These are phyloP conservation scores for Scaptomyza reducta DNA, from an alignment of 2,888 invertebrate species.

Conservation along the genomic window DNA sequence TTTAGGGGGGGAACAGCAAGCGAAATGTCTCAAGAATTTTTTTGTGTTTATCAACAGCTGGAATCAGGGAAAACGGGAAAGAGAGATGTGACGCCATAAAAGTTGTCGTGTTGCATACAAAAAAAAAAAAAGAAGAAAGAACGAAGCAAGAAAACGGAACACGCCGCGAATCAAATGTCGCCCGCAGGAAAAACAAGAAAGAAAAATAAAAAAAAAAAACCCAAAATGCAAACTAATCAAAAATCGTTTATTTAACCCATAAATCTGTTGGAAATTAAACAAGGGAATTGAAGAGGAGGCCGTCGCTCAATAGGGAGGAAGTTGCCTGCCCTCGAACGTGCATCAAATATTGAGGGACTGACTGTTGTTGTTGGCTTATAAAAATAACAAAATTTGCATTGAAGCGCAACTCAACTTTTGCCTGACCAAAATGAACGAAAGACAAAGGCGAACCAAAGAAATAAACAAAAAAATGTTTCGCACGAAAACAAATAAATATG, in stretches of 20 bases:
- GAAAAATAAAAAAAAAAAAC: slow-evolving; percentile 12
- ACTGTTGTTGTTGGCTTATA: slow-evolving; percentile 7
- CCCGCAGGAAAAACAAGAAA: slow-evolving; percentile 45
- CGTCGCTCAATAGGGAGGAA: too few species aligned
- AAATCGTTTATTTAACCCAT: slow-evolving; percentile 77
- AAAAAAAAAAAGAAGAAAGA: not conserved
- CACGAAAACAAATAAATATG: slow-evolving; percentile 62
- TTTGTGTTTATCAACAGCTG: slow-evolving; percentile 39
- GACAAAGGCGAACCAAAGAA: slow-evolving; percentile 51
- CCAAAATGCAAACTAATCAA: slow-evolving; percentile 59
- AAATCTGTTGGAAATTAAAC: slow-evolving; percentile 61
- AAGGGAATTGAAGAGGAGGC: slow-evolving; percentile 28
- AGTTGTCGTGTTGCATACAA: slow-evolving; percentile 13
- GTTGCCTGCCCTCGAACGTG: slow-evolving; percentile 57
- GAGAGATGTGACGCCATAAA: slow-evolving; percentile 41
- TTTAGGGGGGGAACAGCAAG: slow-evolving; percentile 3
- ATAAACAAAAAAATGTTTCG: slow-evolving; percentile 73
- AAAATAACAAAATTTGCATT: slow-evolving; percentile 60
- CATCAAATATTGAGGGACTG: slow-evolving; percentile 62
- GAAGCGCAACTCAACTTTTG: slow-evolving; percentile 43
- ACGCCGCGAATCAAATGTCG: slow-evolving; percentile 38
- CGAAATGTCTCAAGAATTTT: slow-evolving; percentile 29
- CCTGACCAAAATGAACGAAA: slow-evolving; percentile 44
- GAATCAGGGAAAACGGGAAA: slow-evolving; percentile 14
- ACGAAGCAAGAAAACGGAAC: not conserved